phyloP scores from a whole-genome alignment of 37 sponge, comb jelly and placozoan species.

The Tethya wilhelma region DNA sequence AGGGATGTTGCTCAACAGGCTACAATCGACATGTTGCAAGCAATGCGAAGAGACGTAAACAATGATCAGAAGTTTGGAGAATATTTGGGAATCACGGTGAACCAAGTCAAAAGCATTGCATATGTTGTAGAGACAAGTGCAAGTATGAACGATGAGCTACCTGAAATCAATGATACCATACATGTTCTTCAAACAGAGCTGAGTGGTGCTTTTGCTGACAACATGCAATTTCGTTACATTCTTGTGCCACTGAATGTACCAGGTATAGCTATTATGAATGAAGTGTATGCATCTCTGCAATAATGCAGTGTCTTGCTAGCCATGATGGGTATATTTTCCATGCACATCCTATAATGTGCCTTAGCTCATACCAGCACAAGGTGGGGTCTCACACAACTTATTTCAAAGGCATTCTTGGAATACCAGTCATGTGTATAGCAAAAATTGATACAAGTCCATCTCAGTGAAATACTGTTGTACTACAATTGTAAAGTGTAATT shows the following conservation, averaged over 20 bases:
- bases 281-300: no score
- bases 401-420: no score
- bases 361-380: no score
- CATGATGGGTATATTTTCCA: no score
- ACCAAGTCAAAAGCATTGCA: no score
- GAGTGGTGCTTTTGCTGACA: slow-evolving; percentile 8
- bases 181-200: neutral
- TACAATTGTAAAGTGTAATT: no score
- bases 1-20: neutral
- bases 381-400: no score
- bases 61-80: slow-evolving; percentile 2
- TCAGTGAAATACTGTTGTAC: no score
- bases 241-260: slow-evolving; percentile 60
- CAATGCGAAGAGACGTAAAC: neutral
- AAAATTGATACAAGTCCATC: no score
- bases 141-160: slow-evolving; percentile 47
- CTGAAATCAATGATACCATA: slow-evolving; percentile 39
- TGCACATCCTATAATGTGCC: no score
- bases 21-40: neutral
- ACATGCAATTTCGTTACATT: slow-evolving; percentile 28
- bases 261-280: slow-evolving; percentile 22
- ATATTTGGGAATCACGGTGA: slow-evolving; percentile 2
- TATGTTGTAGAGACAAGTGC: slow-evolving; percentile 58
- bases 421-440: no score
- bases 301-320: no score